These are phyloP conservation scores for Gnathochromis pfefferi DNA, from an alignment of 2,113 vertebrate genomes.

Conservation along the genomic window DNA sequence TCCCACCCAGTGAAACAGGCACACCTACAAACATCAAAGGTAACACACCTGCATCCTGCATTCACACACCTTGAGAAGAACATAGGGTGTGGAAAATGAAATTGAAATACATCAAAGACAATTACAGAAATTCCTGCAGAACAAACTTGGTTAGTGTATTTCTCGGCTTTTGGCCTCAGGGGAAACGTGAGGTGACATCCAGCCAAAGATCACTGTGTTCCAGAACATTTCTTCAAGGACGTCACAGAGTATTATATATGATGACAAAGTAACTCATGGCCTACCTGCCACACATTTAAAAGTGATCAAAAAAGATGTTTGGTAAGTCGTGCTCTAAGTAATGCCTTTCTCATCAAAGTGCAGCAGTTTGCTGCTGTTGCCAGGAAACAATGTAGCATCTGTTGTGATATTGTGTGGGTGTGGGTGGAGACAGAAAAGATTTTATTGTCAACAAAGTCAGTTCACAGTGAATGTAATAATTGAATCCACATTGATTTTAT, in stretches of 20 bases:
- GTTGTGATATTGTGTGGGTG: not conserved
- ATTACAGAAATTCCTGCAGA: not conserved
- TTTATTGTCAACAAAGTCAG: not conserved
- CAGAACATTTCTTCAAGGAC: not conserved
- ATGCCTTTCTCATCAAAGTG: not conserved
- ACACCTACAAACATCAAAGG: not conserved
- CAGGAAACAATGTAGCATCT: not conserved
- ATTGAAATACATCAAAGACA: not conserved
- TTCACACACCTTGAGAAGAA: not conserved
- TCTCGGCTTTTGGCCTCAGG: not conserved
- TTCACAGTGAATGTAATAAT: not conserved
- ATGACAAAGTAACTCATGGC: not conserved
- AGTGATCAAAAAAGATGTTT: not conserved
- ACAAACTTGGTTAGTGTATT: not conserved
- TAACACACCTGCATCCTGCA: not conserved
- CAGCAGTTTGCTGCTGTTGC: not conserved
- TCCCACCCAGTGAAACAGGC: not conserved
- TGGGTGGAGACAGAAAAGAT: not conserved
- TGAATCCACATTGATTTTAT: not conserved
- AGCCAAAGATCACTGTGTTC: not conserved
- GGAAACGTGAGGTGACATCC: not conserved
- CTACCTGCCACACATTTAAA: not conserved
- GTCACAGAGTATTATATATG: not conserved
- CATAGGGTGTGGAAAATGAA: not conserved
- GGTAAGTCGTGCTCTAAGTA: not conserved